These are phyloP conservation scores for Aurelia coerulea DNA, from an alignment of 30 jellyfish, hydroid and myxozoan genomes.

Conservation along the genomic window DNA sequence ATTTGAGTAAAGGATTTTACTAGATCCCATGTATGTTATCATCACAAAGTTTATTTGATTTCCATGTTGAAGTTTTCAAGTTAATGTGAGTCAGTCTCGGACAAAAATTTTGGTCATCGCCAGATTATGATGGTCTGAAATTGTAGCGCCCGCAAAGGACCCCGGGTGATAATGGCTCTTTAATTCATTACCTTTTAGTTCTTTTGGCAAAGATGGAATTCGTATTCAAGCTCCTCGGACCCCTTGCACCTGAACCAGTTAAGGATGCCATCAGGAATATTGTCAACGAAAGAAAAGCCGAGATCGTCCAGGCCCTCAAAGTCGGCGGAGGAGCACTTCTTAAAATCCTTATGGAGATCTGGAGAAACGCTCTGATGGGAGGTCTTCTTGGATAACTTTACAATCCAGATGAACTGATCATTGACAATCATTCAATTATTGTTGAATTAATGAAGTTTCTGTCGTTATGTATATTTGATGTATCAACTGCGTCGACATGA, in stretches of 20 bases:
- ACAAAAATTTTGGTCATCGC: too few species aligned
- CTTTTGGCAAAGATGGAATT: constrained; percentile 65
- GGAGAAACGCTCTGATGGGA: constrained; percentile 62
- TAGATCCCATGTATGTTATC: too few species aligned
- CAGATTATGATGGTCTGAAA: too few species aligned
- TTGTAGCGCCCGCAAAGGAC: too few species aligned
- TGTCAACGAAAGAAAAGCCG: constrained; percentile 54
- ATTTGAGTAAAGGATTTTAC: too few species aligned
- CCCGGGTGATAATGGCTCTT: too few species aligned
- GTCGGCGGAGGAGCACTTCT: constrained; percentile 45
- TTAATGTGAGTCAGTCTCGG: too few species aligned
- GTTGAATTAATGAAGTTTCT: too few species aligned
- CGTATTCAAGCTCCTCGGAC: constrained; percentile 57
- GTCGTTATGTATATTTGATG: too few species aligned
- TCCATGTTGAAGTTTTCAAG: too few species aligned
- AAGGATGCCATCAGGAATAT: constrained; percentile 61
- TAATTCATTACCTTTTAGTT: not conserved
- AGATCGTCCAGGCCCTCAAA: constrained; percentile 48
- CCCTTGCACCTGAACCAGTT: constrained; percentile 53
- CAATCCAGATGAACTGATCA: not conserved
- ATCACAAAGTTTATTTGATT: too few species aligned
- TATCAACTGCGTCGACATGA: too few species aligned
- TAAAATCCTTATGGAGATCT: constrained; percentile 39
- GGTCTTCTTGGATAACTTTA: constrained; percentile 47
- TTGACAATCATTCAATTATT: not conserved